Evolutionary conservation across 1,140 invertebrate species (phyloP), one percentile per base, ranked within the genome.

Genomic region (Oreohelix idahoensis): DNA sequence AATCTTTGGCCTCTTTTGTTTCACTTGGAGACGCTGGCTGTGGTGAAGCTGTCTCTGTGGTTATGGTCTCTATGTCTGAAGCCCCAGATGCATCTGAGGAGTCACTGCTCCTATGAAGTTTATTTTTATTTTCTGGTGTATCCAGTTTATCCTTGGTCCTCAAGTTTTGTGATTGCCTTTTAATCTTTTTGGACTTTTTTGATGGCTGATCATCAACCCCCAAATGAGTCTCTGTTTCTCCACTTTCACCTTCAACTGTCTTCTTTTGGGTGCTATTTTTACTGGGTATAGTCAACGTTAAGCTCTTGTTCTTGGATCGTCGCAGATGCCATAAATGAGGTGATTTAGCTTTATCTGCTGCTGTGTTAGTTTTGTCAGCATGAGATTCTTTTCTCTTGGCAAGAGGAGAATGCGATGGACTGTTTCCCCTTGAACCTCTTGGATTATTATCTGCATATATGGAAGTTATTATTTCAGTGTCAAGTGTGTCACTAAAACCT

Each of bases 251-350:
- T 1, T 49, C 79, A 73, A 8, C 36, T 29, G 66, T 81, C 20
- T 74, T 82, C 15, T 73, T 10, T 10, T 26, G 35, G 38, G 29
- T 17, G 1, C 11, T 38, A 23, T 81, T 81, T 35, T 36, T 71
- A 29, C 53, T 70, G 58, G 81, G 81, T 39, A 83, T 83, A 23
- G 11, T 49, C 8, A 83, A 29, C 58, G 77, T 23, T 38, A 83
- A 69, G n/a, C 38, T 83, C 35, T 75, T 82, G 38, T 69, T 76
- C 23, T 75, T 83, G 2, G 51, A 77, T 5, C 73, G 45, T 36
- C 70, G 45, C 32, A 38, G 36, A 17, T 75, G 75, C 81, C 81
- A 83, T 15, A 83, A 49, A 70, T 83, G 81, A 11, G 79, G 71
- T 32, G 63, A 4, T 32, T 51, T 81, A 15, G 49, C 42, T n/a